Evolutionary conservation across 64 coral and sea anemone species (phyloP).

Genomic region (Montipora capricornis): DNA sequence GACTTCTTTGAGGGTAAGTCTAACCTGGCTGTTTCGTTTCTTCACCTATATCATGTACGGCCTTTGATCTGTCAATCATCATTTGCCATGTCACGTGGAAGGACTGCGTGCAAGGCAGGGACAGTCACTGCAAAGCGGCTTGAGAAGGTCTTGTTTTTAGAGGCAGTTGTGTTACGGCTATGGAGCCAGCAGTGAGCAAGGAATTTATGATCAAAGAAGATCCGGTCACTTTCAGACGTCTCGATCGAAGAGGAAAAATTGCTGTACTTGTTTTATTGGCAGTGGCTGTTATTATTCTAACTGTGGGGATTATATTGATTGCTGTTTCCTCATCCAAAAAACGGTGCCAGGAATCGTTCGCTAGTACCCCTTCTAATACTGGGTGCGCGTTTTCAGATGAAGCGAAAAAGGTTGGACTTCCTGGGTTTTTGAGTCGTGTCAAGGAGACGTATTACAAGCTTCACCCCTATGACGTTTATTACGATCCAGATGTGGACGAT

Average conservation of each 20-base stretch:
- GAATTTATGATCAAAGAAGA: background rate
- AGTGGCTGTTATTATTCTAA: constrained; percentile 28
- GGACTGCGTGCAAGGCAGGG: too few relatives aligned
- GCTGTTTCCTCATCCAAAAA: constrained; percentile 3
- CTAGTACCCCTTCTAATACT: background rate
- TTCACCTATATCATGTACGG: too few relatives aligned
- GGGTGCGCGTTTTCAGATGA: constrained; percentile 74
- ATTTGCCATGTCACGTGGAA: too few relatives aligned
- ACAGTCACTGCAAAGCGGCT: too few relatives aligned
- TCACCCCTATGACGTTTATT: constrained; percentile 59
- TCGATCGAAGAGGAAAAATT: constrained; percentile 18
- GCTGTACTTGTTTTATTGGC: constrained; percentile 27
- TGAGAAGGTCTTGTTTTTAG: too few relatives aligned
- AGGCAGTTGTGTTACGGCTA: background rate
- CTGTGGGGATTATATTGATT: constrained; percentile 76
- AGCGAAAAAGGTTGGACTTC: constrained; percentile 64
- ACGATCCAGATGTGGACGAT: constrained; percentile 58
- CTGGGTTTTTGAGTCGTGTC: constrained; percentile 72
- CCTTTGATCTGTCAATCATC: too few relatives aligned
- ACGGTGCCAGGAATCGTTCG: background rate
- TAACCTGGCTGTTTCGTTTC: too few relatives aligned
- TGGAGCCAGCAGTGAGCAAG: background rate
- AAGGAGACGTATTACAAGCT: constrained; percentile 62
- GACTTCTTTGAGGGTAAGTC: too few relatives aligned
- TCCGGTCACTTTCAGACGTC: background rate